A percentile compares a stretch with the other conserved stretches of the same genome.
These are phyloP conservation scores for Strix uralensis DNA, from an alignment of 2,113 vertebrate genomes.

Conservation along the genomic window DNA sequence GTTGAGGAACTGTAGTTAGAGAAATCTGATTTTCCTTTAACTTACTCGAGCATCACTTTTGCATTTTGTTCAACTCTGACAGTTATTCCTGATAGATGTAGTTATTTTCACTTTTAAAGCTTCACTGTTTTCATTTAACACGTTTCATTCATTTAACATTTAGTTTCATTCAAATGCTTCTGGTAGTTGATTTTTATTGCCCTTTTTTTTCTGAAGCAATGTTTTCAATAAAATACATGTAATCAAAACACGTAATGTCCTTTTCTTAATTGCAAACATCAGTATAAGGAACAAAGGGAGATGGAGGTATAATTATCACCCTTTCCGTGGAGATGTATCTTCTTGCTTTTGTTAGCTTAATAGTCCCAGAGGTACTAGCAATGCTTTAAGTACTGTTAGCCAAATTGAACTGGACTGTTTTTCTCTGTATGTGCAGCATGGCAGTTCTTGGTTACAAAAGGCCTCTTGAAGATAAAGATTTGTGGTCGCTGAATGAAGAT, in stretches of 20 bases:
- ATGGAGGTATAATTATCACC: neutral
- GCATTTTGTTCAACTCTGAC: neutral
- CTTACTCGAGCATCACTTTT: neutral
- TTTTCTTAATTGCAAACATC: neutral
- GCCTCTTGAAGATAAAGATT: constrained; percentile 87
- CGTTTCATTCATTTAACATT: neutral
- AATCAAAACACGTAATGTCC: neutral
- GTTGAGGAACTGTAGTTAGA: neutral
- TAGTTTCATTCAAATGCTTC: neutral
- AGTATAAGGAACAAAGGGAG: neutral
- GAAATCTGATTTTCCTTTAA: neutral
- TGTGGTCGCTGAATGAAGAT: constrained; percentile 88
- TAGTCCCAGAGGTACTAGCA: neutral
- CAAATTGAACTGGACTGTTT: neutral
- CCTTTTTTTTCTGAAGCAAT: neutral
- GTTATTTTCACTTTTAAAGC: neutral
- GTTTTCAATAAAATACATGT: neutral
- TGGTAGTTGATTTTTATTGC: neutral
- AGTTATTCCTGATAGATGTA: neutral
- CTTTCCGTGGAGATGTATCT: neutral
- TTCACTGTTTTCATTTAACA: neutral
- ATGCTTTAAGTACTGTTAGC: neutral
- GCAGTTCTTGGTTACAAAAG: constrained; percentile 88
- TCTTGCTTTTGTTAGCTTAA: neutral
- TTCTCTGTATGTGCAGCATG: constrained; percentile 75